Evolutionary conservation across 2,888 invertebrate species (phyloP), one percentile per base, ranked within the genome.

Genomic region (Lasioglossum villosulum): DNA sequence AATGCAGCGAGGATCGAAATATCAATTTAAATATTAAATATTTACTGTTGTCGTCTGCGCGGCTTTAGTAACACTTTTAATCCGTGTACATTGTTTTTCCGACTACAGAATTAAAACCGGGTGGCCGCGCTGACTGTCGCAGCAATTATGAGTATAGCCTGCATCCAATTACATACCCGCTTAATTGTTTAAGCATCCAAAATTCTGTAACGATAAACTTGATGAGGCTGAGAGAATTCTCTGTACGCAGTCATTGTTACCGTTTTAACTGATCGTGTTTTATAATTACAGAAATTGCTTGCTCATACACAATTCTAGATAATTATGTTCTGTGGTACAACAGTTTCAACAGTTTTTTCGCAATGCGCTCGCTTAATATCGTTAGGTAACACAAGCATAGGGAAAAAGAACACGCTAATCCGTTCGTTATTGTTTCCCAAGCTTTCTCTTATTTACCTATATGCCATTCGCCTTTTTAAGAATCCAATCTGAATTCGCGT

Each of bases 131-230:
- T 66, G 66, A 19, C 30, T 34, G 34, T 66, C 30, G 3, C 34
- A 34, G 8, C 30, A 66, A 66, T 30, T 66, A 63, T 30, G 59
- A 27, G 59, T 63, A 63, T 30, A 66, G 66, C 23, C 66, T 6
- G 66, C 19, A 19, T 34, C 66, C 66, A 66, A 66, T 66, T 66
- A 66, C 34, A 8, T 34, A 16, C 34, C 3, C 23, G 66, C 34
- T 66, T 34, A 66, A 66, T 66, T 66, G 66, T 34, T 66, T 30
- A 34, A 66, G 34, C 66, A 66, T 66, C 19, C 34, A 23, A 66
- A 66, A 66, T 66, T 34, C 19, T 34, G 34, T 66, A 34, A 66
- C 19, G 16, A 30, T 23, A 19, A 66, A 34, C 66, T 66, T 66
- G 34, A 34, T 2, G 30, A 19, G 19, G 30, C 8, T 19, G 66